Evolutionary conservation across 2,113 vertebrate species (phyloP), one percentile per base, ranked within the genome.

Genomic region (Otis tarda): DNA sequence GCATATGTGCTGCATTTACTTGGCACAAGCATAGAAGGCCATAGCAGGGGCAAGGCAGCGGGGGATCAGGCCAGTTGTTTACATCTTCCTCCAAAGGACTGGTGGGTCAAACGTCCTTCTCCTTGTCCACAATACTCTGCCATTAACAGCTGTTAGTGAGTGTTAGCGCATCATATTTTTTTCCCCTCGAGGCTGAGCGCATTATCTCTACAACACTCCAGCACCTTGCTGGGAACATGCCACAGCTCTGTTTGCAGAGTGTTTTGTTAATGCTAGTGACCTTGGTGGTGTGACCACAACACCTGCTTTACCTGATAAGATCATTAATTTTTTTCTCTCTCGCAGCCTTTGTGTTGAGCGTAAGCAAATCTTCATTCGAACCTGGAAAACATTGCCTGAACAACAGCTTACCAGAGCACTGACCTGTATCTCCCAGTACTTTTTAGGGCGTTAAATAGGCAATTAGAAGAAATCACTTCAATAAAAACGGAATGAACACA

Each of bases 251-350:
- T 92, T 96, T 92, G 61, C 57, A 28, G 65, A 83, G 80, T 78
- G 70, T 95, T 97, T 89, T 92, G 84, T 83, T 90, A 83, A 85
- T 90, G 83, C 69, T 67, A 7, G 82, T 90, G 90, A 97, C 96
- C 96, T 97, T 96, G 90, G 83, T 90, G 84, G 69, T 95, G 92
- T 89, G 97, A 94, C 95, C 95, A 95, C 90, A 97, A 75, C 97
- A 97, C 93, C 95, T 97, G 97, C 96, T 96, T 94, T 95, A 92
- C 94, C 91, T 94, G 97, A 96, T 96, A 94, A 95, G 84, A 97
- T 97, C 96, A 89, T 97, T 95, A 96, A 93, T 95, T 94, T 85
- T 93, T 65, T 67, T 90, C 75, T 61, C 69, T 53, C 10, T 39
- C 39, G 59, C 79, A 47, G 87, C 75, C 61, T 94, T 95, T 95